Evolutionary conservation across 2,113 vertebrate species (phyloP).

Genomic region (Ceratotherium simum): DNA sequence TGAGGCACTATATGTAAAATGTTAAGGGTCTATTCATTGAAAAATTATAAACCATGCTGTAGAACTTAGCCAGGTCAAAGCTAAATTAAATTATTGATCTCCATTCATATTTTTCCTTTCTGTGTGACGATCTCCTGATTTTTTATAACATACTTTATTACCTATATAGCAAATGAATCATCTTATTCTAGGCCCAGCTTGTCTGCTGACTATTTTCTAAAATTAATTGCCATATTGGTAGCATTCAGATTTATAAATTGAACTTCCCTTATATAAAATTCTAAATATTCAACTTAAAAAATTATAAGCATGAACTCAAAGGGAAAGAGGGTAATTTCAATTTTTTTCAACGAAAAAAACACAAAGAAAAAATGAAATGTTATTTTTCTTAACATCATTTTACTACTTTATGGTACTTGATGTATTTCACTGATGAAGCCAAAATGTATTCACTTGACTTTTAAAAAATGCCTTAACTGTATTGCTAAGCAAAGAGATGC

Average conservation of each 20-base stretch:
- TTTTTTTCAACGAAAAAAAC: slow-evolving; percentile 66
- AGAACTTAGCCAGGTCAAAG: slow-evolving; percentile 76
- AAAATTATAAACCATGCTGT: slow-evolving; percentile 81
- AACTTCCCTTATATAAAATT: slow-evolving; percentile 70
- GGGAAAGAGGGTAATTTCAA: slow-evolving; percentile 60
- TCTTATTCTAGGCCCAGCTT: slow-evolving; percentile 67
- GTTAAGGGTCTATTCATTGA: slow-evolving; percentile 79
- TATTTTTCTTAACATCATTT: slow-evolving; percentile 55
- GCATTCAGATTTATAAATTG: slow-evolving; percentile 76
- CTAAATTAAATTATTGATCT: slow-evolving; percentile 88
- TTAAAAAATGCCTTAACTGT: slow-evolving; percentile 70
- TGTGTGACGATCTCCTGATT: slow-evolving; percentile 71
- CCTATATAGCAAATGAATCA: slow-evolving; percentile 69
- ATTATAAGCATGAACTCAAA: slow-evolving; percentile 8
- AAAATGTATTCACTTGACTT: slow-evolving; percentile 60
- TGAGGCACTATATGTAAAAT: slow-evolving; percentile 76
- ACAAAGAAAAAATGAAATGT: slow-evolving; percentile 47
- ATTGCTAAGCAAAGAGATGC: slow-evolving; percentile 71
- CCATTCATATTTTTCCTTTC: slow-evolving; percentile 78
- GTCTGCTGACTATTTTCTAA: slow-evolving; percentile 82
- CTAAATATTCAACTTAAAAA: slow-evolving; percentile 55
- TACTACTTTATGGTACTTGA: slow-evolving; percentile 38
- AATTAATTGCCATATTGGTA: slow-evolving; percentile 81
- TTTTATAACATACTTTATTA: slow-evolving; percentile 79
- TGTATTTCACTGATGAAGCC: slow-evolving; percentile 38